Percentiles rank a stretch among this genome's conserved stretches.
phyloP scores from a whole-genome alignment of 1,140 invertebrate genomes.

The Zaprionus taronus region DNA sequence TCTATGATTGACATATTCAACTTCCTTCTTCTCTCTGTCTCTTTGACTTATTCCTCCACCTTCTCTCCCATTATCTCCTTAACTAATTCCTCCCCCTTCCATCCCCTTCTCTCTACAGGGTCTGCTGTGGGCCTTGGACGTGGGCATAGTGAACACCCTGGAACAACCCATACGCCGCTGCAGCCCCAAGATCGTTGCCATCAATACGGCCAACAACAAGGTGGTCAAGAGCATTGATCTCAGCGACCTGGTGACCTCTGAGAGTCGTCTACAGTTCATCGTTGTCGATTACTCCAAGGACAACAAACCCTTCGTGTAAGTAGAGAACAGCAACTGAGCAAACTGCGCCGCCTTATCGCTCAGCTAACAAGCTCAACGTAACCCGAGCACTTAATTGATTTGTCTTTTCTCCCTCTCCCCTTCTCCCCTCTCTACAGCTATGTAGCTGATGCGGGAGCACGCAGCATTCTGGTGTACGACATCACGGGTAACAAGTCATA shows the following conservation, averaged over 20 bases:
- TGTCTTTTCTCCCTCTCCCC: background rate
- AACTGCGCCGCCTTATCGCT: background rate
- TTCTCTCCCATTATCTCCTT: too few relatives aligned
- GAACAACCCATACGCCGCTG: constrained; percentile 87
- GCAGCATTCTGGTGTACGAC: constrained; percentile 87
- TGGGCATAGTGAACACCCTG: constrained; percentile 88
- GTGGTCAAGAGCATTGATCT: constrained; percentile 87
- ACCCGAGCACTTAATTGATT: background rate
- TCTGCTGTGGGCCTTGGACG: constrained; percentile 89
- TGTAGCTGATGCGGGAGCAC: constrained; percentile 86
- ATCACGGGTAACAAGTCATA: constrained; percentile 85
- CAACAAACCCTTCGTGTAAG: constrained; percentile 83
- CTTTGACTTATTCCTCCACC: too few relatives aligned
- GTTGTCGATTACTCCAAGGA: constrained; percentile 85
- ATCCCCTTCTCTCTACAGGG: constrained; percentile 78
- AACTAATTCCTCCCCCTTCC: too few relatives aligned
- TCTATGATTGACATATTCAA: too few relatives aligned
- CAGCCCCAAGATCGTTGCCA: constrained; percentile 88
- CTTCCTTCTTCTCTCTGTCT: too few relatives aligned
- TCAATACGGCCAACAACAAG: constrained; percentile 86
- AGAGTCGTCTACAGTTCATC: constrained; percentile 88
- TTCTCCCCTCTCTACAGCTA: constrained; percentile 71
- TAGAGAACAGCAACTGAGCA: constrained; percentile 16
- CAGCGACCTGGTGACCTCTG: constrained; percentile 85
- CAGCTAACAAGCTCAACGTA: background rate